A percentile compares a stretch with the other conserved stretches of the same genome.
Conservation (phyloP, 2,888 invertebrate genomes). For the Tinea trinotella region DNA sequence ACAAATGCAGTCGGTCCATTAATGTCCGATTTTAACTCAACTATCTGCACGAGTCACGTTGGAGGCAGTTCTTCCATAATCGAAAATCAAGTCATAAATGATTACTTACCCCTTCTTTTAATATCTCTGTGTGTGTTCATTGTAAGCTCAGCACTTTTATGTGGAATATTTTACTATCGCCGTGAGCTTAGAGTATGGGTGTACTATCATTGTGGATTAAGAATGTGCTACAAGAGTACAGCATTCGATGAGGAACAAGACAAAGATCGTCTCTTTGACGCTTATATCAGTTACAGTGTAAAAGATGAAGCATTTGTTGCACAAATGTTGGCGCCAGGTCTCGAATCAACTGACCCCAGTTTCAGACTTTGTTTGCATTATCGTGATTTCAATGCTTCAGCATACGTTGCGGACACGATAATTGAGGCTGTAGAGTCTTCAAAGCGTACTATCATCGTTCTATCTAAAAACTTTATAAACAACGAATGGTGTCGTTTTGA, state of each 20-base stretch:
- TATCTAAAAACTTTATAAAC: slow-evolving; percentile 93
- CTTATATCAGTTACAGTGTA: slow-evolving; percentile 94
- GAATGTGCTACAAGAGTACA: slow-evolving; percentile 88
- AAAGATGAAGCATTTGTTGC: slow-evolving; percentile 94
- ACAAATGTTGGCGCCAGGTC: slow-evolving; percentile 88
- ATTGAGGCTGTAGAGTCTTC: slow-evolving; percentile 93
- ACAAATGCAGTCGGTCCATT: slow-evolving; percentile 79
- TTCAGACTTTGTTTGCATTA: slow-evolving; percentile 93
- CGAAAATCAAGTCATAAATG: slow-evolving; percentile 84
- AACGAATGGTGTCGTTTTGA: slow-evolving; percentile 97
- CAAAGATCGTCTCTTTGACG: slow-evolving; percentile 92
- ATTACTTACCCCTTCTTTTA: slow-evolving; percentile 83
- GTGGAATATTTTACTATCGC: slow-evolving; percentile 85
- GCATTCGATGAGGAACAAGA: slow-evolving; percentile 86
- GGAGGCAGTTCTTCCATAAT: slow-evolving; percentile 81
- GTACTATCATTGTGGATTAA: slow-evolving; percentile 86
- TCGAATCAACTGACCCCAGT: slow-evolving; percentile 85
- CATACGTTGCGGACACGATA: slow-evolving; percentile 93
- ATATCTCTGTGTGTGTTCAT: slow-evolving; percentile 85
- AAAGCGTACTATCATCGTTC: slow-evolving; percentile 88
- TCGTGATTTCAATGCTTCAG: slow-evolving; percentile 89
- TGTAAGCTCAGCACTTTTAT: slow-evolving; percentile 81
- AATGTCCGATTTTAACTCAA: slow-evolving; percentile 83
- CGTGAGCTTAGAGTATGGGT: slow-evolving; percentile 88
- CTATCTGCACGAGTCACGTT: slow-evolving; percentile 81